Evolutionary conservation across 2,797 vertebrate species (phyloP), one percentile per base, ranked within the genome.

Genomic region (Lutjanus campechanus): DNA sequence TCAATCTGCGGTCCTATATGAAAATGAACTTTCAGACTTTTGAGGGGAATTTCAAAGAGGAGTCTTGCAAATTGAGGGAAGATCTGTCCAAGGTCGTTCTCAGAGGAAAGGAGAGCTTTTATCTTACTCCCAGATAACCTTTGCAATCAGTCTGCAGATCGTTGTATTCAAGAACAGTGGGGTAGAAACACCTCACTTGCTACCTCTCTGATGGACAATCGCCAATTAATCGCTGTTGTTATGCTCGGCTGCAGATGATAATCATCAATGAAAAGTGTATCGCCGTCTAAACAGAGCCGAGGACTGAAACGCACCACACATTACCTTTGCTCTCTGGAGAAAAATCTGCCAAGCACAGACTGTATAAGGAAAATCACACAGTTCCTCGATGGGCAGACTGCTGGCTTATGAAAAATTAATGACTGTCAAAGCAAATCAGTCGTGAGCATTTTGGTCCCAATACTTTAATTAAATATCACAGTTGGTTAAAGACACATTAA

Each of bases 221-320:
- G 82, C 86, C 91, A 93, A 90, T 91, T 90, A 92, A 94, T 94
- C 83, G 81, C 56, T 19, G 10, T 77, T 75, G 60, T 72, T 73
- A 76, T 82, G 70, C 77, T 85, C 60, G 79, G 79, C 69, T 66
- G 41, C 68, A 63, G 84, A 89, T 88, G 79, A 93, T 91, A 85
- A 90, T 90, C 87, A 88, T 91, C 91, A 87, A 36, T 81, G 70
- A 81, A 25, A 85, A 85, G 69, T 69, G 67, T 71, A 76, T 79
- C 46, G 43, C 64, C 73, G 88, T 88, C 64, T 66, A 69, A 86
- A 76, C 70, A 80, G 51, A 77, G 76, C 79, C 12, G 16, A 51
- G 19, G 73, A 76, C 69, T 82, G 61, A 89, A 85, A 81, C 65
- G 56, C 63, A 71, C 56, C 66, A 68, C 86, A 82, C 72, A 69